phyloP scores from a whole-genome alignment of 2,797 vertebrate genomes.

The Sebastes jordani region DNA sequence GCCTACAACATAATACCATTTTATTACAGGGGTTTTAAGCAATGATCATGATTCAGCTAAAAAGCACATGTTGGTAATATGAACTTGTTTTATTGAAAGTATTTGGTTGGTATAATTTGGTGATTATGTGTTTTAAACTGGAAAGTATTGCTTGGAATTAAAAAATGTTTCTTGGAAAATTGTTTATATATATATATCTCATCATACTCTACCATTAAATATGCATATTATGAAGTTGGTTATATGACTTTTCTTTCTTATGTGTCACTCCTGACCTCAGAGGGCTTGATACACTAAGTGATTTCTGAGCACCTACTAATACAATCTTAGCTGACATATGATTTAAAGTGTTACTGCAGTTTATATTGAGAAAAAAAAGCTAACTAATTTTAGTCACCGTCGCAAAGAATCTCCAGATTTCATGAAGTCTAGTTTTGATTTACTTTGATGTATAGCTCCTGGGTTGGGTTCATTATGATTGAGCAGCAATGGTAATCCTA shows the following conservation, averaged over 20 bases:
- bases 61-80: conserved; percentile 73
- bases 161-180: conserved; percentile 80
- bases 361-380: not conserved
- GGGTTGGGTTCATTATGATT: not conserved
- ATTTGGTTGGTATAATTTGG: conserved; percentile 66
- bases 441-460: not conserved
- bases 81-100: conserved; percentile 67
- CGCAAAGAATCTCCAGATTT: not conserved
- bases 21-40: conserved; percentile 70
- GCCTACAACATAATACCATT: conserved; percentile 66
- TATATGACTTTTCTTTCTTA: conserved; percentile 2
- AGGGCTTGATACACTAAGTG: not conserved
- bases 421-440: not conserved
- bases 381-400: not conserved
- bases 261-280: not conserved
- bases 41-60: conserved; percentile 58
- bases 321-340: not conserved
- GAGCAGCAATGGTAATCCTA: not conserved
- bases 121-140: conserved; percentile 73
- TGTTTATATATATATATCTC: conserved; percentile 77
- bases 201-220: conserved; percentile 81
- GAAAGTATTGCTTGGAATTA: conserved; percentile 76
- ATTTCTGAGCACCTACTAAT: not conserved
- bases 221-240: conserved; percentile 69
- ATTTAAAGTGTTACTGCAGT: not conserved